phyloP scores from a whole-genome alignment of 2,113 vertebrate genomes.

The Chionomys nivalis region DNA sequence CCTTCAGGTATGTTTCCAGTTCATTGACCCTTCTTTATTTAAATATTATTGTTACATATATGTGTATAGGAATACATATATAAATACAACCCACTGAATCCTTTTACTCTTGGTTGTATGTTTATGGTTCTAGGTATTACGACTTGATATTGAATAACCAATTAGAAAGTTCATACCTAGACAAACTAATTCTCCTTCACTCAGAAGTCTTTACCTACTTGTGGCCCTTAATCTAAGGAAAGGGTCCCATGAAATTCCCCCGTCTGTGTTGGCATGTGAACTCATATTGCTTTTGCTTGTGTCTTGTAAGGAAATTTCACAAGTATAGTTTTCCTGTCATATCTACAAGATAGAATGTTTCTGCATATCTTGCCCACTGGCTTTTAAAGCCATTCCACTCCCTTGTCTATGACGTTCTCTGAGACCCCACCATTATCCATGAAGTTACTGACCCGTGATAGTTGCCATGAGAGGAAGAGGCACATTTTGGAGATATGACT shows the following conservation, averaged over 20 bases:
- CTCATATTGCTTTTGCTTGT: background rate
- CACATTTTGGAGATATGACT: background rate
- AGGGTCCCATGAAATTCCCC: background rate
- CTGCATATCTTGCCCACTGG: background rate
- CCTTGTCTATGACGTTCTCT: background rate
- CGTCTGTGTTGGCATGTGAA: background rate
- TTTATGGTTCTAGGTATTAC: background rate
- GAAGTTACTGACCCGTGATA: background rate
- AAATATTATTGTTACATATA: too few relatives aligned
- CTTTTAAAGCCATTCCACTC: background rate
- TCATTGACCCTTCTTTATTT: background rate
- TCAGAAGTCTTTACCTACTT: background rate
- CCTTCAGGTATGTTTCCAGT: background rate
- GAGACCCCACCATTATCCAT: background rate
- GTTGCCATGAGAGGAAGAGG: background rate
- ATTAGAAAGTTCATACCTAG: background rate
- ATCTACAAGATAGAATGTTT: background rate
- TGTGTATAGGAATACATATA: background rate
- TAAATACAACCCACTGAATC: background rate
- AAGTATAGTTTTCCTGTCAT: background rate
- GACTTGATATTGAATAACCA: background rate
- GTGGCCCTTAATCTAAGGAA: background rate
- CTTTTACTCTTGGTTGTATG: background rate
- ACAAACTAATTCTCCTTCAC: too few relatives aligned
- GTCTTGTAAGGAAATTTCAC: background rate